Base-by-base conservation (phyloP, 2,113 vertebrate species). In the Lamprologus speciosus region DNA sequence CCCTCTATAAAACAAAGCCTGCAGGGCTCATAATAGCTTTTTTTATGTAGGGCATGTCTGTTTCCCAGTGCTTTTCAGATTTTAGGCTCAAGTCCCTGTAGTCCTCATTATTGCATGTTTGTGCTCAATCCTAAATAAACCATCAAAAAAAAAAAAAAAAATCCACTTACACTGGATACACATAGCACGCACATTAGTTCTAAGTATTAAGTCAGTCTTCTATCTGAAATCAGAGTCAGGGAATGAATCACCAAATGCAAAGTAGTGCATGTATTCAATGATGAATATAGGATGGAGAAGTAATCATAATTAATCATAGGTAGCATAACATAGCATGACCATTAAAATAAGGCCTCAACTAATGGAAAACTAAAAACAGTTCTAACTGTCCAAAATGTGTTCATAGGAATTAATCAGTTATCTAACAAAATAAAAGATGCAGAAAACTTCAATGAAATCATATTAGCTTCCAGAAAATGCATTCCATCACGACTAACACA, bases 1-100 rank as follows among this genome's bases (percentile, higher is more conserved):
- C 70, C 42, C 42, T 28, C 63, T 89, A 88, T 63, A 87, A 92
- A 92, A 68, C 28, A 90, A 84, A 83, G 86, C 81, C 85, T 87
- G 86, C 87, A 70, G 26, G 23, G 11, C 58, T 50, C 81, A 89
- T 65, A 73, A 87, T 53, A 57, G 84, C 73, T 80, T 63, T 88
- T 88, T 87, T 73, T 37, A 91, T 87, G 51, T 89, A 82, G 85
- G 54, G 50, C 79, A 50, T 42, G 14, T 17, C 70, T 75, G 14
- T 47, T 75, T 75, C 14, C 1, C 70, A 47, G 42, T 10, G 45
- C 80, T 78, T 80, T 86, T 55, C 28, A 40, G 13, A 75, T 87
- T 65, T 17, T 11, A 33, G 21, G 55, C 33, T 35, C 19, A 9
- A 37, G 37, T 81, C 55, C 16, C 23, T 19, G 14, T 42, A 17